A percentile compares a stretch with the other conserved stretches of the same genome.
These are phyloP conservation scores for Troides aeacus DNA, from an alignment of 2,888 invertebrate species.

Conservation along the genomic window DNA sequence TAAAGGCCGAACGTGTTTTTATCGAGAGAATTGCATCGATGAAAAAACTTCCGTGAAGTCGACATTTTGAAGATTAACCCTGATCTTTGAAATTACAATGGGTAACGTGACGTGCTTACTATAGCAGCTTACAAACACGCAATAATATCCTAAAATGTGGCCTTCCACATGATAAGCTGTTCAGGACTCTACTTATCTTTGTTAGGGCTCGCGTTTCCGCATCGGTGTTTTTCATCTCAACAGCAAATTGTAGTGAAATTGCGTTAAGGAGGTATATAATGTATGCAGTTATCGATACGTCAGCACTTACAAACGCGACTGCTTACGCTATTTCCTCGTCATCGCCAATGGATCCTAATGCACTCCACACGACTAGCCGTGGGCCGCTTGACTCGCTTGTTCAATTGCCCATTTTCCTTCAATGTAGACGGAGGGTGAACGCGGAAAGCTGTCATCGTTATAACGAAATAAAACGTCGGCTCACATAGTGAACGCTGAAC, in stretches of 20 bases:
- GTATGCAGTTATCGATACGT: slow-evolving; percentile 39
- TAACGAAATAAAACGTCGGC: slow-evolving; percentile 33
- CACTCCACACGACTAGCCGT: slow-evolving; percentile 53
- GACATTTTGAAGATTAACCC: slow-evolving; percentile 64
- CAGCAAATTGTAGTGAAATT: slow-evolving; percentile 33
- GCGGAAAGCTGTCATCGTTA: slow-evolving; percentile 43
- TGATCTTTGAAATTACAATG: slow-evolving; percentile 60
- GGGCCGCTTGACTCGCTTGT: slow-evolving; percentile 46
- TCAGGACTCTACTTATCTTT: neutral
- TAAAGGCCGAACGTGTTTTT: slow-evolving; percentile 55
- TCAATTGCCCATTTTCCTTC: slow-evolving; percentile 47
- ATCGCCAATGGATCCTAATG: slow-evolving; percentile 48
- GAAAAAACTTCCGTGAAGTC: slow-evolving; percentile 63
- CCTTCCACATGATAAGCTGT: neutral
- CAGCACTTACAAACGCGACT: slow-evolving; percentile 45
- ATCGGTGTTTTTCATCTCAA: slow-evolving; percentile 29
- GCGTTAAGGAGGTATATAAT: slow-evolving; percentile 45
- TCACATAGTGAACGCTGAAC: slow-evolving; percentile 28
- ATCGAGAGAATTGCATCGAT: slow-evolving; percentile 66
- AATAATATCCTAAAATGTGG: slow-evolving; percentile 63
- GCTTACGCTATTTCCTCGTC: slow-evolving; percentile 49
- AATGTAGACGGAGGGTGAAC: slow-evolving; percentile 35
- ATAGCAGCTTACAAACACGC: slow-evolving; percentile 66
- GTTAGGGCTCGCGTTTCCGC: slow-evolving; percentile 44
- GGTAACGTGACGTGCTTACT: slow-evolving; percentile 65